These are phyloP conservation scores for Apamea monoglypha DNA, from an alignment of 2,888 invertebrate species.

Conservation along the genomic window DNA sequence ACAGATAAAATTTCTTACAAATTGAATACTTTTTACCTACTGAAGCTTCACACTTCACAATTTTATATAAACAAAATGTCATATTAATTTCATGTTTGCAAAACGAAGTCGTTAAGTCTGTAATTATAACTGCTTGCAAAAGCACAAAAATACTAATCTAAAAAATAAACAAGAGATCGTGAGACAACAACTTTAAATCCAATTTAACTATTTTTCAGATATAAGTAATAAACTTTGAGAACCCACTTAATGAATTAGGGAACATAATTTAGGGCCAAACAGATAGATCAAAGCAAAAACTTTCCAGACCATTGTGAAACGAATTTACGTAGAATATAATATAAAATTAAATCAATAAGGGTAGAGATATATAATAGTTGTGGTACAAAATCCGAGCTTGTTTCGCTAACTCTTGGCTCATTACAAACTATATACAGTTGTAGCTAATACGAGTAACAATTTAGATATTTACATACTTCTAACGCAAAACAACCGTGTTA, in stretches of 20 bases:
- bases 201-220: conserved; percentile 10
- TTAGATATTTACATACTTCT: conserved; percentile 4
- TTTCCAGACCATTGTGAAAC: conserved; percentile 52
- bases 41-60: too few relatives aligned
- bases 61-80: background rate
- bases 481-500: background rate
- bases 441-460: conserved; percentile 29
- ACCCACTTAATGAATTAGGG: conserved; percentile 32
- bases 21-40: background rate
- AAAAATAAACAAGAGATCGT: background rate
- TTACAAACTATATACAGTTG: conserved; percentile 14
- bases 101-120: background rate
- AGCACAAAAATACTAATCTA: background rate
- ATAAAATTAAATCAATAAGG: conserved; percentile 43
- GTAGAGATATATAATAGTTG: conserved; percentile 1
- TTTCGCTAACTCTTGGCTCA: conserved; percentile 3
- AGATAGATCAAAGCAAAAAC: conserved; percentile 55
- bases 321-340: conserved; percentile 11
- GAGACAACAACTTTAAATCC: background rate
- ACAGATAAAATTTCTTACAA: background rate
- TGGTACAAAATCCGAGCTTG: conserved; percentile 2
- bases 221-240: background rate
- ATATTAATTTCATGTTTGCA: background rate
- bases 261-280: conserved; percentile 37
- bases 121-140: background rate